Conservation (phyloP, 2,113 vertebrate genomes). For the Mesocricetus auratus region DNA sequence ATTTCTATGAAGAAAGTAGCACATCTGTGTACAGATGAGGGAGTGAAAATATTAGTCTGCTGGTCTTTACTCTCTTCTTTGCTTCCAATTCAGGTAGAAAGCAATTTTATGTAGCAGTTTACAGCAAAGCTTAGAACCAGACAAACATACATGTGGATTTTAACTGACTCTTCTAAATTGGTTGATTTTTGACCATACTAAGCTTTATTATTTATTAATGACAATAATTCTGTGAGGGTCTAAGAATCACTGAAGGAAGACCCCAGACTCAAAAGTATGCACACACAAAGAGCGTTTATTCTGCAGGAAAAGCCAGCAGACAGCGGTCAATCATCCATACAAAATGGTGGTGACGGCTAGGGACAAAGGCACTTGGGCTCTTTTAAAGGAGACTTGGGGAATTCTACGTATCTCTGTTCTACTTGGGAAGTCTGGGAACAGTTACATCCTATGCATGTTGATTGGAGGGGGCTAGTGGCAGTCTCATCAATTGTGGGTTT, state of each 20-base stretch:
- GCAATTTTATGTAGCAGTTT: background rate
- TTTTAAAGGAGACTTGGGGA: background rate
- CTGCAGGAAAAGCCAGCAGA: background rate
- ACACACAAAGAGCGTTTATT: background rate
- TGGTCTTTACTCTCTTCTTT: background rate
- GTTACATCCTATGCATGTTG: background rate
- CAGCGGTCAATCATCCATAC: background rate
- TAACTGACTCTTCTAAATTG: background rate
- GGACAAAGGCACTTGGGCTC: background rate
- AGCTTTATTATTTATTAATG: background rate
- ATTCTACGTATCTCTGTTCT: background rate
- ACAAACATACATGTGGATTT: background rate
- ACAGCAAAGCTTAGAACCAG: background rate
- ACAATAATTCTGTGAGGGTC: background rate
- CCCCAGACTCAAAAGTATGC: background rate
- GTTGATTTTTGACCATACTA: background rate
- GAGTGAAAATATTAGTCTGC: background rate
- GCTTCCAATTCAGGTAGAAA: background rate
- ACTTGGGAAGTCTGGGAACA: background rate
- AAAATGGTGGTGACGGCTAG: background rate
- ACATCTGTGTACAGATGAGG: accelerated
- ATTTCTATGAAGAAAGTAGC: background rate
- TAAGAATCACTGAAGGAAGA: background rate
- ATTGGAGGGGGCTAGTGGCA: background rate
- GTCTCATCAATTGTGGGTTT: background rate